Base-by-base conservation (phyloP, 1,140 invertebrate species). In the Manduca sexta region DNA sequence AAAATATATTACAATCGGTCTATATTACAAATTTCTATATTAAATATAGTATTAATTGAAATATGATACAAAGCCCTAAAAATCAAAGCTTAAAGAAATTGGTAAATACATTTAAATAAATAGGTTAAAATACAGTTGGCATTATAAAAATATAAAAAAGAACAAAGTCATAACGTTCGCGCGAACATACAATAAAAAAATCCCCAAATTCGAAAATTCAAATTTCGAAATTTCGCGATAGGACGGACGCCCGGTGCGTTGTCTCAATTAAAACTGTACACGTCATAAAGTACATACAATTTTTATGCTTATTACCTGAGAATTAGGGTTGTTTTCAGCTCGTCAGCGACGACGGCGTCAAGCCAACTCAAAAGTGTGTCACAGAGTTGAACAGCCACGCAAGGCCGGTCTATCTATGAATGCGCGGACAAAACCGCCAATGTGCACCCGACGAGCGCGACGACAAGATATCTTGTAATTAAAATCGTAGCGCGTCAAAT, bases 361-460 rank as follows among this genome's bases (percentile, higher is more conserved):
- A 78, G 80, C 80, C 80, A 84, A 82, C 59, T 80, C 71, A 75
- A 80, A 84, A 81, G 74, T 84, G 69, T 84, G 80, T 84, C 80
- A 84, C 68, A 64, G 74, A 79, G 75, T 84, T 79, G 75, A 82
- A 79, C 61, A 78, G 68, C 74, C 64, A 42, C 63, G 69, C 80
- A 84, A 84, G 80, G 80, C 73, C 76, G 74, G 56, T 65, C 71
- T 84, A 80, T 84, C 77, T 81, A 69, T 69, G 67, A 72, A 63
- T 66, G 74, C 64, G 72, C 76, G 71, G 50, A 62, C 72, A 71
- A 75, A 78, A 80, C 68, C 69, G 12, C 35, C 17, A 38, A 46
- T 42, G 49, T 59, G 47, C 45, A 47, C 43, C 43, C 43, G n/a
- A 35, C 30, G 16, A 16, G 30, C 18, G 31, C 31, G 16, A 15